Conservation (phyloP, 2,113 vertebrate genomes). For the human (Homo sapiens) region GRCh38 chrX:19808001-19808500, state of each 20-base stretch:
- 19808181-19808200: background rate
- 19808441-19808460: constrained; percentile 11
- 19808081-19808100: background rate
- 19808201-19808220: background rate
- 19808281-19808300: background rate
- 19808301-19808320: background rate
- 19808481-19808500: background rate
- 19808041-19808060: background rate
- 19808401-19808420: background rate
- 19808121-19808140: background rate
- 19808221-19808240: background rate
- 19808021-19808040: background rate
- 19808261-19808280: background rate
- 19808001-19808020: background rate
- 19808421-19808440: background rate
- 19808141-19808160: background rate
- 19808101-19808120: background rate
- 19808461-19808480: background rate
- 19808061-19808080: background rate
- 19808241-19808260: background rate
- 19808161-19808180: background rate
- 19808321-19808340: background rate
- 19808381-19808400: background rate
- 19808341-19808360: background rate
- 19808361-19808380: background rate